These are phyloP conservation scores for Poecilia latipinna DNA, from an alignment of 2,113 vertebrate species.

Conservation along the genomic window DNA sequence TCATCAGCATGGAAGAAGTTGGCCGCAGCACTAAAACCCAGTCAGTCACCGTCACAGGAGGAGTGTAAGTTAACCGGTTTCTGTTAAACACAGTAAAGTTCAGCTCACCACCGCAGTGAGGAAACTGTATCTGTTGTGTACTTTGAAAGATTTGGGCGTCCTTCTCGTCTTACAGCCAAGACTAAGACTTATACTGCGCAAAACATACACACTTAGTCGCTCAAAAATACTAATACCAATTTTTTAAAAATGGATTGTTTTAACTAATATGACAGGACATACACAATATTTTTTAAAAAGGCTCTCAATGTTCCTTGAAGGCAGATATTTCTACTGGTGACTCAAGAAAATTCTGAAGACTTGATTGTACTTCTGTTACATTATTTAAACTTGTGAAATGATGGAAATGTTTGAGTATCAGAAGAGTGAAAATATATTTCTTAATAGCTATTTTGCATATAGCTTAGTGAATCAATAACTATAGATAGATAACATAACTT, in stretches of 20 bases:
- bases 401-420: not conserved
- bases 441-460: not conserved
- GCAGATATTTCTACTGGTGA: not conserved
- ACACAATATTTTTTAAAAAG: not conserved
- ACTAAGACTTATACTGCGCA: slow-evolving; percentile 31
- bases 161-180: slow-evolving; percentile 9
- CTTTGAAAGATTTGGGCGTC: slow-evolving; percentile 2
- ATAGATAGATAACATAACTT: not conserved
- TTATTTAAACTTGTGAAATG: not conserved
- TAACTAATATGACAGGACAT: slow-evolving; percentile 2
- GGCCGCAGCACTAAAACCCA: slow-evolving; percentile 86
- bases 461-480: not conserved
- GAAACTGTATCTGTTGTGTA: not conserved
- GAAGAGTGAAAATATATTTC: not conserved
- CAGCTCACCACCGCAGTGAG: not conserved
- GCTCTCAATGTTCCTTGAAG: not conserved
- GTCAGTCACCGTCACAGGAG: slow-evolving; percentile 86
- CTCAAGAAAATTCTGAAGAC: not conserved
- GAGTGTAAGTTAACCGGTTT: slow-evolving; percentile 86
- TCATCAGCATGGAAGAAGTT: slow-evolving; percentile 86
- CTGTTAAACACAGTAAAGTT: not conserved
- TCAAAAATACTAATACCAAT: not conserved
- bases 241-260: not conserved
- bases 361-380: not conserved
- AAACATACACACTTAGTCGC: not conserved